phyloP scores from a whole-genome alignment of 2,797 vertebrate genomes.

The Cryptoblepharus egeriae region DNA sequence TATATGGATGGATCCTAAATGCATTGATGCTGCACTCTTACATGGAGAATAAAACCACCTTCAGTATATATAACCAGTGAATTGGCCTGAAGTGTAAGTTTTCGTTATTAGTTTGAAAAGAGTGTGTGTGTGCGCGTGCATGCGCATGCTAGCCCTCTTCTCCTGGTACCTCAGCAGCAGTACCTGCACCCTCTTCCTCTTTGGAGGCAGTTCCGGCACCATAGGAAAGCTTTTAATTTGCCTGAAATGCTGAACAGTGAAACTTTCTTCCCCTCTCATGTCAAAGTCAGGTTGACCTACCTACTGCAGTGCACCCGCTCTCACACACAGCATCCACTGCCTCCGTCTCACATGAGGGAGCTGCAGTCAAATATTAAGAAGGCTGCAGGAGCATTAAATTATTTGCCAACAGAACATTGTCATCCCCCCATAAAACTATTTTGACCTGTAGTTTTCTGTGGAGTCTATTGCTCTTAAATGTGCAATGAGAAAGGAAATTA shows the following conservation, averaged over 20 bases:
- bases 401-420: slow-evolving; percentile 71
- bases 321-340: slow-evolving; percentile 30
- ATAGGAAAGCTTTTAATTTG: slow-evolving; percentile 15
- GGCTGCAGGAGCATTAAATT: slow-evolving; percentile 76
- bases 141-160: too few relatives aligned
- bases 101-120: not conserved
- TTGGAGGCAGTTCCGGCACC: not conserved
- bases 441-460: slow-evolving; percentile 76
- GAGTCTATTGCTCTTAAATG: slow-evolving; percentile 77
- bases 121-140: not conserved
- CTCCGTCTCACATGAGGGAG: slow-evolving; percentile 71
- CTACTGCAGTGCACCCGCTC: slow-evolving; percentile 44
- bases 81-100: not conserved
- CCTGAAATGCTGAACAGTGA: slow-evolving; percentile 2
- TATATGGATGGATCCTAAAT: too few relatives aligned
- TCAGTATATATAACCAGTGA: not conserved
- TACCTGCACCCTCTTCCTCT: not conserved
- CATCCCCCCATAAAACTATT: slow-evolving; percentile 79
- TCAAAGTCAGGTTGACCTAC: slow-evolving; percentile 75
- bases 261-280: slow-evolving; percentile 40
- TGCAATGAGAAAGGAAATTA: slow-evolving; percentile 84
- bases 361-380: slow-evolving; percentile 78
- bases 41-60: not conserved
- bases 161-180: not conserved
- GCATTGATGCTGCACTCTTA: not conserved